Evolutionary conservation across 2,113 vertebrate genomes (phyloP).

Genomic region (Meles meles): DNA sequence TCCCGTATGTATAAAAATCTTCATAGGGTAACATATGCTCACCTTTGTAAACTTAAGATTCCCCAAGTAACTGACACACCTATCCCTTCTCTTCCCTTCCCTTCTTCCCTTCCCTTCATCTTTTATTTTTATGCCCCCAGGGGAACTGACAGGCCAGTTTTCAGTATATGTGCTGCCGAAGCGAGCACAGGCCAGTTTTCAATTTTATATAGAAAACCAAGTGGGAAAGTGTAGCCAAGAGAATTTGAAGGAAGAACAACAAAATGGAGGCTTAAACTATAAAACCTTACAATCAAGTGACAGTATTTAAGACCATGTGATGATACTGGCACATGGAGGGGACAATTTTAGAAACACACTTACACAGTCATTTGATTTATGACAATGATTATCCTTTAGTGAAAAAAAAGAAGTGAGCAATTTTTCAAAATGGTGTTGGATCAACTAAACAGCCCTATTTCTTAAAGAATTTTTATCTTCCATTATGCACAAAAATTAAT

Average conservation of each 20-base stretch:
- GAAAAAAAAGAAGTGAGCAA: neutral
- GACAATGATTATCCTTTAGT: neutral
- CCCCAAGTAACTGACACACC: neutral
- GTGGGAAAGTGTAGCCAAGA: neutral
- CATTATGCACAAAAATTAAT: neutral
- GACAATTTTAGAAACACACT: neutral
- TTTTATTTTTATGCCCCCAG: neutral
- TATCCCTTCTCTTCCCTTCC: neutral
- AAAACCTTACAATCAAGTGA: neutral
- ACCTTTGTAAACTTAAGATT: neutral
- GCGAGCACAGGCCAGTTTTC: neutral
- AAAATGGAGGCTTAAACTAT: neutral
- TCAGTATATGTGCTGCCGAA: too few relatives aligned
- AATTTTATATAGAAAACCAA: neutral
- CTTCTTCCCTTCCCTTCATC: neutral
- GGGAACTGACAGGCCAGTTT: neutral
- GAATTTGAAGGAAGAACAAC: neutral
- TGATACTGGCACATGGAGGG: neutral
- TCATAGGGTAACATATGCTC: neutral
- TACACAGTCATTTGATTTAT: neutral
- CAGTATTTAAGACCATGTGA: neutral
- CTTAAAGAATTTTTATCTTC: neutral
- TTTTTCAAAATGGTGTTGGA: neutral
- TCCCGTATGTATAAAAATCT: neutral
- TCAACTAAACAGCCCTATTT: neutral